Evolutionary conservation across 2,797 vertebrate species (phyloP), one percentile per base, ranked within the genome.

Genomic region (Coranthus polyacanthus): DNA sequence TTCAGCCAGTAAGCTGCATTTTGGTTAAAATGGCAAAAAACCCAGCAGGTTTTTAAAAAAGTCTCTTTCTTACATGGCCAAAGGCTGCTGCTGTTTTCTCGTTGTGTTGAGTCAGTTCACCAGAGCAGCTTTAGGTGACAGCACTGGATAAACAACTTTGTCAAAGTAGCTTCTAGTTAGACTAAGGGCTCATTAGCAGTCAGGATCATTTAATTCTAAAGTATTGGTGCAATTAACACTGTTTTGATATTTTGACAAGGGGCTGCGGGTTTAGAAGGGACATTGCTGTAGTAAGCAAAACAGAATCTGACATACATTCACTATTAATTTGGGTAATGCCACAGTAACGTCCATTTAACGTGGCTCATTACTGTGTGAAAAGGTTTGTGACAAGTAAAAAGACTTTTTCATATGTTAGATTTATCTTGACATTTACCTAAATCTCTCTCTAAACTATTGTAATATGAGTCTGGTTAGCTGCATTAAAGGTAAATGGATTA

Each of bases 131-230:
- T 50, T 22, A 16, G 51, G 29, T 65, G 51, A 58, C 17, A 54
- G 29, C 21, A 22, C 15, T 36, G 12, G 52, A 54, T 44, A 60
- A 26, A 26, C 24, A 20, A 46, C 12, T 49, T 4, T 68, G 53
- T 77, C 57, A 75, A 55, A 75, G 75, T 42, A 64, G 63, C 73
- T 75, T 10, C 58, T 12, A 32, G 55, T 59, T 18, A 63, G 17
- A 17, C 51, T 46, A 9, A 6, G 3, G 39, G 67, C 38, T 17
- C 38, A 43, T 72, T 13, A 32, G 46, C 32, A 59, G 21, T 65
- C 21, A 62, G n/a, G 26, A 62, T 49, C 52, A 36, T 59, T 54
- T 8, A 39, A 38, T 13, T 62, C 50, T 39, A 47, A n/a, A 29
- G 16, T 37, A 55, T 46, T 22, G 58, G 24, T 4, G 21, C 15